Percentiles rank a stretch among this genome's conserved stretches.
phyloP scores from a whole-genome alignment of 2,797 vertebrate genomes.

The Pipistrellus pygmaeus region DNA sequence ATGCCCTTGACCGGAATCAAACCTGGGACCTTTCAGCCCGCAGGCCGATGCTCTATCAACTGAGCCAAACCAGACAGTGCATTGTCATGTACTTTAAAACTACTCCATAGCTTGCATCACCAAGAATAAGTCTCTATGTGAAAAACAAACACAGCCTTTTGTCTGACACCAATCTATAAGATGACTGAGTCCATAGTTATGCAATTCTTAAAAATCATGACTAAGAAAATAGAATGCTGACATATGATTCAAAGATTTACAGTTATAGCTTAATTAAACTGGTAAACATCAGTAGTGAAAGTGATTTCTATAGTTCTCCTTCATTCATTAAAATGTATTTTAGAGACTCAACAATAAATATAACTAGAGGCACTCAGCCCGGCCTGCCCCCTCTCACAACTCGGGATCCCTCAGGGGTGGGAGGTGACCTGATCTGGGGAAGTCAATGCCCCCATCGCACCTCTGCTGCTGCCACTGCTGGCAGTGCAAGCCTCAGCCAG shows the following conservation, averaged over 20 bases:
- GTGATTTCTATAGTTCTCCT: neutral
- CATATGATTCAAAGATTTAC: constrained; percentile 23
- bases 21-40: too few species aligned
- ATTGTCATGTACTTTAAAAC: constrained; percentile 39
- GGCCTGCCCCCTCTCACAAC: too few species aligned
- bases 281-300: neutral
- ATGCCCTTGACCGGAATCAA: too few species aligned
- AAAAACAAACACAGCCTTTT: neutral
- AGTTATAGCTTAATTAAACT: neutral
- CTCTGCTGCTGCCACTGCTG: too few species aligned
- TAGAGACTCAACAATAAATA: constrained; percentile 42
- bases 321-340: constrained; percentile 3
- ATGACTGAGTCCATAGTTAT: neutral
- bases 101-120: neutral
- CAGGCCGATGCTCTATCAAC: too few species aligned
- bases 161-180: neutral
- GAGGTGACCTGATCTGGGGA: too few species aligned
- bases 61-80: too few species aligned
- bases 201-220: neutral
- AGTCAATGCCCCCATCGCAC: too few species aligned
- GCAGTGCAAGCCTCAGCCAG: too few species aligned
- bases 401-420: too few species aligned
- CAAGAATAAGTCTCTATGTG: neutral
- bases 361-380: too few species aligned
- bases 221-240: constrained; percentile 18